These are phyloP conservation scores for Liodrosophila aerea DNA, from an alignment of 2,888 invertebrate genomes.

Conservation along the genomic window DNA sequence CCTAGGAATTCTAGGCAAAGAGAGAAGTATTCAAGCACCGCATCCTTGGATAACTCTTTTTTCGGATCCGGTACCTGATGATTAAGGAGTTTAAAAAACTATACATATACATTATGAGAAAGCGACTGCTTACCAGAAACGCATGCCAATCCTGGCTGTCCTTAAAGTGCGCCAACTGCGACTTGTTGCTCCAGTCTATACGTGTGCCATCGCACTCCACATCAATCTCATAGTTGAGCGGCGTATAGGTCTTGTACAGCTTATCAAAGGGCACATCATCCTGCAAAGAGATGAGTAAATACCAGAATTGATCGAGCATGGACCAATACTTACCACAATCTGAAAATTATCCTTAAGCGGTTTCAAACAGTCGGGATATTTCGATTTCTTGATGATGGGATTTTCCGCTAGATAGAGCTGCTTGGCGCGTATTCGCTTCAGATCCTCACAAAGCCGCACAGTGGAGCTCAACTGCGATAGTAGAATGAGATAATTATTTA, in stretches of 20 bases:
- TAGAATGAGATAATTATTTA: not conserved
- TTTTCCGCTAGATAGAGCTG: slow-evolving; percentile 69
- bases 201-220: slow-evolving; percentile 57
- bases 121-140: slow-evolving; percentile 66
- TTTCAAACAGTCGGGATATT: slow-evolving; percentile 75
- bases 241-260: slow-evolving; percentile 69
- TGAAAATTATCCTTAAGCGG: slow-evolving; percentile 70
- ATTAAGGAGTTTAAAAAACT: no score
- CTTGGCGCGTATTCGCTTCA: slow-evolving; percentile 67
- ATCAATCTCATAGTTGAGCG: slow-evolving; percentile 65
- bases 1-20: slow-evolving; percentile 56
- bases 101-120: no score
- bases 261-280: slow-evolving; percentile 76
- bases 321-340: no score
- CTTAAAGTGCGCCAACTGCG: slow-evolving; percentile 56
- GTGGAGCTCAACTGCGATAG: slow-evolving; percentile 55
- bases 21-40: slow-evolving; percentile 75
- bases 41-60: slow-evolving; percentile 56
- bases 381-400: slow-evolving; percentile 63
- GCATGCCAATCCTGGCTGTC: slow-evolving; percentile 79
- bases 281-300: no score
- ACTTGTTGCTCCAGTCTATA: slow-evolving; percentile 62
- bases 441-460: slow-evolving; percentile 66
- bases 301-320: no score
- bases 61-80: slow-evolving; percentile 76